These are phyloP conservation scores for Heteromyza rotundicornis DNA, from an alignment of 2,888 invertebrate genomes.

Conservation along the genomic window DNA sequence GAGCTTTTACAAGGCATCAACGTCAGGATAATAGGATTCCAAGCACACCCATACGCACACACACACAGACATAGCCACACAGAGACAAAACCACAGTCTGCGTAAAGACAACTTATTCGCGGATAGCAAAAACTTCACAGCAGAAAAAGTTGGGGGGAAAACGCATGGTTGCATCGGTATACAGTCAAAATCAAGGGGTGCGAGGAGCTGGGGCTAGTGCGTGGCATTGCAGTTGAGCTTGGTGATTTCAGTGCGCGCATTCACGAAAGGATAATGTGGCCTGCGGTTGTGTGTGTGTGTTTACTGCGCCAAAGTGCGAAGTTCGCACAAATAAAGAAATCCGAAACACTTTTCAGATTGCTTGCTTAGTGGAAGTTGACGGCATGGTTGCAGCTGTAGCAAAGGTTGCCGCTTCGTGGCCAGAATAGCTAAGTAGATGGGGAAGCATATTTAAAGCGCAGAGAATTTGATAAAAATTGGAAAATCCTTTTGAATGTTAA, in stretches of 20 bases:
- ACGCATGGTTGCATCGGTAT: not conserved
- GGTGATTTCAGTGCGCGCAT: constrained; percentile 3
- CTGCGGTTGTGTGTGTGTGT: constrained; percentile 41
- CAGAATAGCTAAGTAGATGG: constrained; percentile 37
- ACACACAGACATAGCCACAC: constrained; percentile 28
- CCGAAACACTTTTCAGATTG: constrained; percentile 34
- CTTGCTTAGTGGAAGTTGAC: not conserved
- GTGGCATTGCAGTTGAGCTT: no score
- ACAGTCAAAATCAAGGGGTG: no score
- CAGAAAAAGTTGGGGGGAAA: no score
- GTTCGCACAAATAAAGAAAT: constrained; percentile 42
- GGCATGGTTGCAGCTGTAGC: constrained; percentile 43
- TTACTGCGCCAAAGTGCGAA: constrained; percentile 36
- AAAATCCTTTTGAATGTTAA: not conserved
- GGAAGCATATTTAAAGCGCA: not conserved
- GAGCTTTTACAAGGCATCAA: constrained; percentile 20
- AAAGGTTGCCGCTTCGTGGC: constrained; percentile 34
- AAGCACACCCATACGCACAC: constrained; percentile 33
- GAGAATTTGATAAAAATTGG: not conserved
- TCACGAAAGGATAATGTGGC: constrained; percentile 34
- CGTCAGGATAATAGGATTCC: constrained; percentile 20
- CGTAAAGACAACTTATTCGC: constrained; percentile 37
- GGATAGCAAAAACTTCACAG: constrained; percentile 14
- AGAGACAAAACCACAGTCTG: constrained; percentile 32
- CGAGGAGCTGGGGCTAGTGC: not conserved